Evolutionary conservation across 2,113 vertebrate species (phyloP), one percentile per base, ranked within the genome.

Genomic region (Cephalopterus ornatus): DNA sequence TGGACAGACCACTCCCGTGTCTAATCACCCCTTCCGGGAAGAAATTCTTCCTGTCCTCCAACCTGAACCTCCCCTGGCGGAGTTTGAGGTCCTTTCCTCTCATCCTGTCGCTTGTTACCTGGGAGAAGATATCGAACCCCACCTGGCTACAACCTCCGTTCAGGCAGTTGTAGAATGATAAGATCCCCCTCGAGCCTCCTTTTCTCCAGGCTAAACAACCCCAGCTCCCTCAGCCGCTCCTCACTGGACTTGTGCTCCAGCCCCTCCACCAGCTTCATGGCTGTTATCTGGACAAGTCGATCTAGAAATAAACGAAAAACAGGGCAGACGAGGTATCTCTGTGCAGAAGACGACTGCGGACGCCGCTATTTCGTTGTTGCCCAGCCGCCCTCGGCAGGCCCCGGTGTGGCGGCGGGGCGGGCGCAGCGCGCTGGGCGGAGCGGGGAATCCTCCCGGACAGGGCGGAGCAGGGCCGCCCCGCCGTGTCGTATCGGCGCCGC

Each of bases 291-390:
- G 21, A 20, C 50, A 20, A 18, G 6, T 2, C 12, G 4, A 19
- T 5, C 6, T 1, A 20, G 2, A 20, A 49, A 66, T 0, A 16
- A 28, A 14, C 3, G 5, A 8, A 23, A 5, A 30, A 2, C 3
- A 0, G 10, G 19, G 24, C n/a, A 42, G 1, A 37, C 33, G 30
- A 12, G 7, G 1, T 0, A 23, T 6, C 53, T 0, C 9, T 0
- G 23, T 0, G 44, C 14, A 16, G 21, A 28, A 17, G 4, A 10
- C 0, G 5, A 0, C 2, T 0, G 1, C 0, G 2, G 28, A 8
- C 5, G 8, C 22, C 0, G 8, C 2, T 1, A 11, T 0, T 12
- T 1, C 5, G 4, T 11, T 2, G 18, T 2, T 5, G 12, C 30
- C 32, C 32, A 33, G 41, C 18, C 28, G 18, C 59, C 82, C 5